Conservation (phyloP, 2,797 vertebrate genomes). For the Loris lydekkerianus region DNA sequence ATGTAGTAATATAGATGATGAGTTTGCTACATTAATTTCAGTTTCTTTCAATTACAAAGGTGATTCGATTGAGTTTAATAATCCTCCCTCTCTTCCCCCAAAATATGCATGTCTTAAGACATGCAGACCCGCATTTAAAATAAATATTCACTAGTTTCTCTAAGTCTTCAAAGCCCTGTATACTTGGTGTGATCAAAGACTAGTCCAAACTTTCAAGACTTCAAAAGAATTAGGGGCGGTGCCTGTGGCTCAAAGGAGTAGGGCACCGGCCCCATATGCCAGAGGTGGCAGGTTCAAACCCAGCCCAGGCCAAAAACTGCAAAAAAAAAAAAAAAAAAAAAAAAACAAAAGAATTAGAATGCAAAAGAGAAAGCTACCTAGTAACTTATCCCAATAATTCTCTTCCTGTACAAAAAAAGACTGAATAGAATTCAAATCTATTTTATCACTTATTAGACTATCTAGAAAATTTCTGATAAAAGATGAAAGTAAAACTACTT, state of each 20-base stretch:
- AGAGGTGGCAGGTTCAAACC: too few species aligned
- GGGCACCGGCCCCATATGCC: too few species aligned
- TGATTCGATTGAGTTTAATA: not conserved
- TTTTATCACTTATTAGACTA: constrained; percentile 20
- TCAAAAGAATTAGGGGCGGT: not conserved
- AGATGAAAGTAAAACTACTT: constrained; percentile 30
- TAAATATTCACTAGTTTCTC: not conserved
- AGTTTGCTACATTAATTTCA: not conserved
- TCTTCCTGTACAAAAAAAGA: not conserved
- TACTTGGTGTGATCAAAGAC: not conserved
- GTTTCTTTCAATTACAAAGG: constrained; percentile 25
- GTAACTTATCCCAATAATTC: constrained; percentile 20
- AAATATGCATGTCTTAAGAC: not conserved
- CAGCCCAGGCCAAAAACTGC: too few species aligned
- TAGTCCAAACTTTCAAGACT: constrained; percentile 15
- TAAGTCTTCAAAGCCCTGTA: not conserved
- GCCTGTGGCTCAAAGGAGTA: too few species aligned
- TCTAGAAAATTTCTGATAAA: constrained; percentile 33
- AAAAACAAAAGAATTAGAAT: not conserved
- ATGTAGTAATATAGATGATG: not conserved
- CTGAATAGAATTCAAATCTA: constrained; percentile 2
- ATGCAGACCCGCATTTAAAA: constrained; percentile 34
- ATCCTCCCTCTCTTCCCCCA: not conserved
- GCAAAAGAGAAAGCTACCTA: constrained; percentile 30
- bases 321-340: too few species aligned